Evolutionary conservation across 2,888 invertebrate genomes (phyloP).

Genomic region (Troides helena): DNA sequence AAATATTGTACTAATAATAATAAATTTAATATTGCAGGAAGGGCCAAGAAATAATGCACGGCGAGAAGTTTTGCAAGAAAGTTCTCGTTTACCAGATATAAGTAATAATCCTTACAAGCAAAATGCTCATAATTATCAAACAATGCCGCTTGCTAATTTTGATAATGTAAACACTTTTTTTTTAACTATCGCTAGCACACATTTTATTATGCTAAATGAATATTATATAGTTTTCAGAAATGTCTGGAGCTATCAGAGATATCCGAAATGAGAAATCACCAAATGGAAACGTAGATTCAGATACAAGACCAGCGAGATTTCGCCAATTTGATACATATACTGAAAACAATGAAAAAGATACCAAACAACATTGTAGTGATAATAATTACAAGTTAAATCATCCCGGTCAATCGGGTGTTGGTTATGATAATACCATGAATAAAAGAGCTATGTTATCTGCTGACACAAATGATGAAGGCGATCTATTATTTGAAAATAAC

Average conservation of each 20-base stretch:
- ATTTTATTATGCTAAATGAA: neutral
- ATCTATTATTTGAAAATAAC: slow-evolving; percentile 46
- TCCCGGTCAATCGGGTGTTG: slow-evolving; percentile 33
- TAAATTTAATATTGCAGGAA: slow-evolving; percentile 15
- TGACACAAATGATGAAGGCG: slow-evolving; percentile 45
- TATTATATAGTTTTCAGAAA: slow-evolving; percentile 45
- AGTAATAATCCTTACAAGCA: slow-evolving; percentile 26
- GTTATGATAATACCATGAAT: slow-evolving; percentile 37
- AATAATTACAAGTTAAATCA: slow-evolving; percentile 38
- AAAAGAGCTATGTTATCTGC: slow-evolving; percentile 42
- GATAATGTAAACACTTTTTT: slow-evolving; percentile 19
- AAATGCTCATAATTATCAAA: slow-evolving; percentile 9
- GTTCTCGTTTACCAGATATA: slow-evolving; percentile 21
- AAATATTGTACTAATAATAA: neutral
- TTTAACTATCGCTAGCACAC: neutral
- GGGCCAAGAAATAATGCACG: slow-evolving; percentile 7
- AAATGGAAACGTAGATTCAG: slow-evolving; percentile 28
- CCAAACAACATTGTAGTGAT: slow-evolving; percentile 39
- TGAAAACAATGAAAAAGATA: slow-evolving; percentile 25
- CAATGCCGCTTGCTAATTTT: slow-evolving; percentile 14
- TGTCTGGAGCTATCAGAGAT: slow-evolving; percentile 38
- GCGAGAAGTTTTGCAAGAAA: slow-evolving; percentile 16
- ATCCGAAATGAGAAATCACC: slow-evolving; percentile 38
- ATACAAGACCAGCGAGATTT: slow-evolving; percentile 5
- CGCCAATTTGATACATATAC: slow-evolving; percentile 19